A percentile compares a stretch with the other conserved stretches of the same genome.
Evolutionary conservation across 2,888 invertebrate genomes (phyloP).

Genomic region (Hemistola chrysoprasaria): DNA sequence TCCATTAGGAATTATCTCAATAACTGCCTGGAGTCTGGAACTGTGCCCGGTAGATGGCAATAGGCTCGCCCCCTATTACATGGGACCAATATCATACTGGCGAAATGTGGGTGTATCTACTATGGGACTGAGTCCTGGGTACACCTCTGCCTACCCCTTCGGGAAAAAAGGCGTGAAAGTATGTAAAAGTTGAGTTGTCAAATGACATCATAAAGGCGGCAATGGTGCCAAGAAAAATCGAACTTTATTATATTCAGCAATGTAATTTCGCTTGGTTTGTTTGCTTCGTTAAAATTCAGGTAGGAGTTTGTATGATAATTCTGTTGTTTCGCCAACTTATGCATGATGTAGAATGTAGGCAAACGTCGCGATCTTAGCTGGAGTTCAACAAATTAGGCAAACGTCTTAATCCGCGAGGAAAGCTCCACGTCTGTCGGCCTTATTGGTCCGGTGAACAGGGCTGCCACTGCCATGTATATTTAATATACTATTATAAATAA

Average conservation of each 20-base stretch:
- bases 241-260: conserved; percentile 13
- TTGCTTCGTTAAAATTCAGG: conserved; percentile 8
- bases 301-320: conserved; percentile 41
- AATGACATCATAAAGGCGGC: too few species aligned
- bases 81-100: too few species aligned
- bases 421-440: conserved; percentile 32
- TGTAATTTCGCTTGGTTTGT: conserved; percentile 2
- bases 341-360: conserved; percentile 31
- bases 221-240: conserved; percentile 10
- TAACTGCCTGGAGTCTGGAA: too few species aligned
- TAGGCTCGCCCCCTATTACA: too few species aligned
- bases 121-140: too few species aligned
- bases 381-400: conserved; percentile 38
- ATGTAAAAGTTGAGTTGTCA: conserved; percentile 18
- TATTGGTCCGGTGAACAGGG: conserved; percentile 32
- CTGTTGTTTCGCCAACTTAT: conserved; percentile 34
- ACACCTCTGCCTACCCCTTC: too few species aligned
- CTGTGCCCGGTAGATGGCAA: too few species aligned
- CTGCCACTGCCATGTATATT: conserved; percentile 28
- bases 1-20: too few species aligned
- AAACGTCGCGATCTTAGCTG: conserved; percentile 33
- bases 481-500: too few species aligned
- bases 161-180: too few species aligned
- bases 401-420: conserved; percentile 30
- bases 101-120: too few species aligned